These are phyloP conservation scores for Ormyrus pomaceus DNA, from an alignment of 2,888 invertebrate species.

Conservation along the genomic window DNA sequence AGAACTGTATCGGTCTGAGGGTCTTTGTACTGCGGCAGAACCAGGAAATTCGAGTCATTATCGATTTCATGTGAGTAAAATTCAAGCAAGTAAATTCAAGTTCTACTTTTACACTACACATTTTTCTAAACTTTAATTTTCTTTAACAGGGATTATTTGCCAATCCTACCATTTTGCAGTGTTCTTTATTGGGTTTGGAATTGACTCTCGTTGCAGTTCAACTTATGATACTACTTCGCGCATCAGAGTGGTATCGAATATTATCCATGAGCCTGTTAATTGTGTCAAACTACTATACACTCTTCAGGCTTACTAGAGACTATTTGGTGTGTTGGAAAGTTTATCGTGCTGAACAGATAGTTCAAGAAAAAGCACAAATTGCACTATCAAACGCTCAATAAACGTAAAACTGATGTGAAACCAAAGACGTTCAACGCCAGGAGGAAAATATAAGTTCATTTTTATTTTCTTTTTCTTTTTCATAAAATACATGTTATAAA, in stretches of 20 bases:
- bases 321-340: slow-evolving; percentile 90
- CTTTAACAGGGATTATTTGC: slow-evolving; percentile 88
- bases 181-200: slow-evolving; percentile 85
- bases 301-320: slow-evolving; percentile 93
- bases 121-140: slow-evolving; percentile 13
- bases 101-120: background rate
- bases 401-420: slow-evolving; percentile 33
- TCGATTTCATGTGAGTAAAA: slow-evolving; percentile 89
- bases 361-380: slow-evolving; percentile 79
- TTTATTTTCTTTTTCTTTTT: slow-evolving; percentile 50
- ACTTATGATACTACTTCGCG: slow-evolving; percentile 86
- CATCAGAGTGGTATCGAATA: slow-evolving; percentile 94
- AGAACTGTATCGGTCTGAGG: slow-evolving; percentile 85
- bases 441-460: slow-evolving; percentile 55
- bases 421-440: slow-evolving; percentile 53
- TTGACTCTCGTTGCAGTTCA: slow-evolving; percentile 85
- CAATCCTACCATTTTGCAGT: slow-evolving; percentile 88
- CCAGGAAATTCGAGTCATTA: slow-evolving; percentile 89
- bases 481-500: slow-evolving; percentile 56
- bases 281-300: slow-evolving; percentile 92
- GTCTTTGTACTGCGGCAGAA: slow-evolving; percentile 89
- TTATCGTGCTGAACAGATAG: slow-evolving; percentile 84
- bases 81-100: background rate
- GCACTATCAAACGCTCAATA: slow-evolving; percentile 51
- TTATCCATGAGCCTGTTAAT: slow-evolving; percentile 90